Percentiles rank a stretch among this genome's conserved stretches.
Conservation (phyloP, 2,888 invertebrate species). For the Drosophila recens region DNA sequence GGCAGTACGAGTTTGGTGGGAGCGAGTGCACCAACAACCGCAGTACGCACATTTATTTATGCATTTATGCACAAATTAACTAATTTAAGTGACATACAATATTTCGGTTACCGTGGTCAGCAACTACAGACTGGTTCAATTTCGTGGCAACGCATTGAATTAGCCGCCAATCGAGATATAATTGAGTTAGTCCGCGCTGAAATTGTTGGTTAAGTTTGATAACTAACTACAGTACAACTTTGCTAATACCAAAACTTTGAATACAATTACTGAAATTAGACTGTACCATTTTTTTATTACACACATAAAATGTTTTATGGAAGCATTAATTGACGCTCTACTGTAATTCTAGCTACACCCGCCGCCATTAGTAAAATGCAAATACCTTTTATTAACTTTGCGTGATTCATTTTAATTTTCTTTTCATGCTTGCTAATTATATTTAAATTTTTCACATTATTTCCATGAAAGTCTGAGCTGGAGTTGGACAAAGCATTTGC, state of each 20-base stretch:
- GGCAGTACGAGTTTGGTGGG: not conserved
- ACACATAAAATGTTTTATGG: too few species aligned
- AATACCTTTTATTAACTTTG: not conserved
- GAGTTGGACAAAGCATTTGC: not conserved
- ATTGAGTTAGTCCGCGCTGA: conserved; percentile 50
- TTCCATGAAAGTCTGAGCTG: not conserved
- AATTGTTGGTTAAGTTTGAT: not conserved
- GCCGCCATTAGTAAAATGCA: not conserved
- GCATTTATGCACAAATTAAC: conserved; percentile 76
- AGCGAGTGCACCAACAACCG: conserved; percentile 39
- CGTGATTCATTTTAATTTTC: conserved; percentile 1
- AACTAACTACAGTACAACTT: not conserved
- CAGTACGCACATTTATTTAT: conserved; percentile 66
- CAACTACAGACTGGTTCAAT: conserved; percentile 40
- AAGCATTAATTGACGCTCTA: not conserved
- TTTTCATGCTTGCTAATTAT: conserved; percentile 4
- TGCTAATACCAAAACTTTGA: not conserved
- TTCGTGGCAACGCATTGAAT: conserved; percentile 58
- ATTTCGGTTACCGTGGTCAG: conserved; percentile 58
- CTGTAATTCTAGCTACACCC: not conserved
- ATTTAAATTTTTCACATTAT: not conserved
- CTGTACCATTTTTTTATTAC: too few species aligned
- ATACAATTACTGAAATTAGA: not conserved
- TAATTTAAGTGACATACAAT: conserved; percentile 77
- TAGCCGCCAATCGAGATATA: conserved; percentile 63